phyloP scores from a whole-genome alignment of 2,888 invertebrate genomes.

The Empis livida region DNA sequence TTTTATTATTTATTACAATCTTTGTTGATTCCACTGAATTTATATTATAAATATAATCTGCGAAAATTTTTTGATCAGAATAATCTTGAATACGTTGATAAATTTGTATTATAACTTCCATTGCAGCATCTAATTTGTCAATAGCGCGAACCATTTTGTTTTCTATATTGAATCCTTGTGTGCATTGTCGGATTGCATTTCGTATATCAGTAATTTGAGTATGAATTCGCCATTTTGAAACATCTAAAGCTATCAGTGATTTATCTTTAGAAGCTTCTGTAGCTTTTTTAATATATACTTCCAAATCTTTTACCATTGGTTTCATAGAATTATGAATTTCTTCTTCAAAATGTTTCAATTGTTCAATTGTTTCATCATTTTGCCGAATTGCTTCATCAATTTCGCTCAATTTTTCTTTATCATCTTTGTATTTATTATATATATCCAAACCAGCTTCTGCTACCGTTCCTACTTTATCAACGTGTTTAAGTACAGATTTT shows the following conservation, averaged over 20 bases:
- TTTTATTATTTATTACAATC: neutral
- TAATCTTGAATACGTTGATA: neutral
- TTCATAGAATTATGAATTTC: neutral
- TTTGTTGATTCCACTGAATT: neutral
- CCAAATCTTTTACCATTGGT: neutral
- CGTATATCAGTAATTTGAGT: neutral
- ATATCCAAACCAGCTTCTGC: neutral
- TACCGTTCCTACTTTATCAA: too few species aligned
- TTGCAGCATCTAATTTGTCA: neutral
- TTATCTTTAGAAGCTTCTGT: neutral
- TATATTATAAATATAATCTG: neutral
- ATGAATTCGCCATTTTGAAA: neutral
- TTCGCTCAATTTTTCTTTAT: neutral
- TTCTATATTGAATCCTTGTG: neutral
- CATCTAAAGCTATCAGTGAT: neutral
- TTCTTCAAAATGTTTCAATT: neutral
- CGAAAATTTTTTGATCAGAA: neutral
- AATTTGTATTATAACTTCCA: neutral
- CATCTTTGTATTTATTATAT: neutral
- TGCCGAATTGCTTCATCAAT: neutral
- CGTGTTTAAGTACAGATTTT: too few species aligned
- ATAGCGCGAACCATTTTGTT: neutral
- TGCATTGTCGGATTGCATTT: neutral
- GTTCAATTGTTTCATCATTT: neutral
- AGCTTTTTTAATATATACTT: neutral